phyloP scores from a whole-genome alignment of 2,888 invertebrate genomes.

The Orthosia gothica region DNA sequence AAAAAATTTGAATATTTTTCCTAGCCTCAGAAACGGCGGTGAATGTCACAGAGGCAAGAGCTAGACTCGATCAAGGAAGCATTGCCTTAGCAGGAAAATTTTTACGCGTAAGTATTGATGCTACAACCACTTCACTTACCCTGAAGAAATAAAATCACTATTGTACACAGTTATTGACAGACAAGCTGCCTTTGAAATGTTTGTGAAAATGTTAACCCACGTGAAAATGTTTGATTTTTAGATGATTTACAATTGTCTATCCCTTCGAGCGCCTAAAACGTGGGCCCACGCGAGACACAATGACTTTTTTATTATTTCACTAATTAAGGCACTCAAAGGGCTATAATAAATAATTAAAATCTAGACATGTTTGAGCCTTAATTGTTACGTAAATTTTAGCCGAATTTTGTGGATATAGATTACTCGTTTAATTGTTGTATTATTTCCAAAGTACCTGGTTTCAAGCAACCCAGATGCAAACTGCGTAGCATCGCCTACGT shows the following conservation, averaged over 20 bases:
- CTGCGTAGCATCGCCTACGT: conserved; percentile 70
- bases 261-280: no score
- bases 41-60: conserved; percentile 58
- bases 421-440: background rate
- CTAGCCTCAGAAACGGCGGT: conserved; percentile 38
- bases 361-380: background rate
- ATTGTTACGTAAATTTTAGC: background rate
- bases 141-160: background rate
- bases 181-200: background rate
- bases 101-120: conserved; percentile 35
- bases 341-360: background rate
- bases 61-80: conserved; percentile 61
- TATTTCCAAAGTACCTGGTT: conserved; percentile 64
- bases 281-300: no score
- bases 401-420: background rate
- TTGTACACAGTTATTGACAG: background rate
- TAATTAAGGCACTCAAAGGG: no score
- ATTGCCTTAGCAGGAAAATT: conserved; percentile 59
- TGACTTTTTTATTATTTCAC: no score
- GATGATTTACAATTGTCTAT: background rate
- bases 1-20: conserved; percentile 4
- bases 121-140: background rate
- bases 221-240: background rate
- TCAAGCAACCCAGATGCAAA: conserved; percentile 60
- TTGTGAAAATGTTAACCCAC: no score